Base-by-base conservation (phyloP, 2,797 vertebrate genomes). In the Peromyscus eremicus region DNA sequence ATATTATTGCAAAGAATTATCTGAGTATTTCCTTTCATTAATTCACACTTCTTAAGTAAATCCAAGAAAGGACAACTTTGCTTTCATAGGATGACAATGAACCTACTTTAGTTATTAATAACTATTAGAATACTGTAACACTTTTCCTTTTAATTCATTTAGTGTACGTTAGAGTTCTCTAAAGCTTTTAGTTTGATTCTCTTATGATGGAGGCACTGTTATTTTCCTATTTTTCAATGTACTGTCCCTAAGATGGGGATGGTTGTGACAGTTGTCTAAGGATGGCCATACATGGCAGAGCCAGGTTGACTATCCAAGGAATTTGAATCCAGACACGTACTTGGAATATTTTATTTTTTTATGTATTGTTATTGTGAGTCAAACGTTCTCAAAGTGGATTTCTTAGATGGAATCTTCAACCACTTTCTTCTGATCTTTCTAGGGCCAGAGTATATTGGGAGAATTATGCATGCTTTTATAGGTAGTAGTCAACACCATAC, bases 41-140 rank as follows among this genome's bases (percentile, higher is more conserved):
- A 34, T 76, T 64, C 55, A 92, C 32, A 89, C 27, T 83, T 88
- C 79, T 92, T 90, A 85, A 32, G 46, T 73, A 81, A 94, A 95
- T 75, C 66, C 32, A 93, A 89, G 29, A 94, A 93, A 95, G 57
- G 46, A 76, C 32, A 60, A 23, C 2, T 87, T n/a, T 93, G 68
- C 23, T 88, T 97, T 92, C 62, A 91, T 0, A 79, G 81, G 57
- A 92, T 82, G 21, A 25, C 14, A 89, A 5, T 68, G 79, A 34
- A 68, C 79, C 57, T 94, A 43, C 17, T 84, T 87, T 85, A 62
- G 6, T 90, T 55, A 64, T 70, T 64, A 90, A 57, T 92, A 49
- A 71, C 60, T 60, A 29, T 62, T 21, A 62, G n/a, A 17, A 10
- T 70, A 34, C 46, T 43, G 10, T 32, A 68, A 21, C 8, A 32